These are phyloP conservation scores for Piaya cayana DNA, from an alignment of 2,113 vertebrate genomes.

Conservation along the genomic window DNA sequence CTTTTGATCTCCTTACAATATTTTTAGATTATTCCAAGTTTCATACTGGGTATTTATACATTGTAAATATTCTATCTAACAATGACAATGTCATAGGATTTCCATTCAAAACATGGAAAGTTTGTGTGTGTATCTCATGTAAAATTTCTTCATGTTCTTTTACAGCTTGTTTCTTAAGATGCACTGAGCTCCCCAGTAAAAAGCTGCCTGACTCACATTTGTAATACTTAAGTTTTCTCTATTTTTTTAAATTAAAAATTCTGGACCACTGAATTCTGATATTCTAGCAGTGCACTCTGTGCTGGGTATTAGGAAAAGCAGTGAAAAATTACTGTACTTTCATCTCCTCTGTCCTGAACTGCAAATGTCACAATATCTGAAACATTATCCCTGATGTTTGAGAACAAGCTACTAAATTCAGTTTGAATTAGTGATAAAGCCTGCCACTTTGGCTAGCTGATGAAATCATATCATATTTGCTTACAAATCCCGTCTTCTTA, in stretches of 20 bases:
- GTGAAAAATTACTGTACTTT: not conserved
- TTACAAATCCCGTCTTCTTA: constrained; percentile 9
- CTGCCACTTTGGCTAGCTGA: not conserved
- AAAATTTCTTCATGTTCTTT: not conserved
- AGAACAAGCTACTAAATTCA: not conserved
- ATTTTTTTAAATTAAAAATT: not conserved
- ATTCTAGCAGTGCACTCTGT: not conserved
- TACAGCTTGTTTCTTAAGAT: not conserved
- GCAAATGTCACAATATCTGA: not conserved
- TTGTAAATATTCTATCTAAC: not conserved
- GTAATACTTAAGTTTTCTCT: not conserved
- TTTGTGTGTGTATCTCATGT: not conserved
- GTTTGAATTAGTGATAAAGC: not conserved
- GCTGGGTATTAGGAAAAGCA: not conserved
- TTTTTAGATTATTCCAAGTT: not conserved
- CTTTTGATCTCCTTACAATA: not conserved
- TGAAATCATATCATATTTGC: not conserved
- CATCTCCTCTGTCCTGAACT: not conserved
- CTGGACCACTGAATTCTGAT: not conserved
- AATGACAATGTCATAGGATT: not conserved
- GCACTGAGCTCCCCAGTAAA: not conserved
- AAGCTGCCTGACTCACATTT: fast-evolving
- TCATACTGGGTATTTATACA: not conserved
- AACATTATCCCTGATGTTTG: not conserved
- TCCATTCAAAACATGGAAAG: not conserved